These are phyloP conservation scores for Emmelina monodactyla DNA, from an alignment of 2,888 invertebrate species.

Conservation along the genomic window DNA sequence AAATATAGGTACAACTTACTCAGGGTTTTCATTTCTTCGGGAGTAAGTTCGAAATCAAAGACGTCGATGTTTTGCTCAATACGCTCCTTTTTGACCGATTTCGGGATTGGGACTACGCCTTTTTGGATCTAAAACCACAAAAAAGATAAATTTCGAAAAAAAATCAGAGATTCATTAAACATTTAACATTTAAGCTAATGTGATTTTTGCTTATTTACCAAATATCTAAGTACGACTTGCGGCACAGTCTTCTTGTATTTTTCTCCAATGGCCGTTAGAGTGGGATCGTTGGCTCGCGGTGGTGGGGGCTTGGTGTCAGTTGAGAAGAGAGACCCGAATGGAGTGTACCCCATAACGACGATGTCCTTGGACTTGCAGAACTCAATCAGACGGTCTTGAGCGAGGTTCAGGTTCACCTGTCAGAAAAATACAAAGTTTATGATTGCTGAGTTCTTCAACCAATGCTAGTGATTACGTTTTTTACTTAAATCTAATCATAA, in stretches of 20 bases:
- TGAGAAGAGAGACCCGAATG: constrained; percentile 65
- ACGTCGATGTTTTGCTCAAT: constrained; percentile 66
- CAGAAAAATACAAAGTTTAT: no score
- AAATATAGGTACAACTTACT: constrained; percentile 29
- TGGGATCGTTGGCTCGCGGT: constrained; percentile 47
- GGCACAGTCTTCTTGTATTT: constrained; percentile 68
- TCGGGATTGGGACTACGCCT: constrained; percentile 69
- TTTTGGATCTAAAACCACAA: constrained; percentile 61
- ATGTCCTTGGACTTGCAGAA: constrained; percentile 70
- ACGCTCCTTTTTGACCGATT: constrained; percentile 60
- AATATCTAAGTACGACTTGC: constrained; percentile 68
- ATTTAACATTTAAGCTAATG: no score
- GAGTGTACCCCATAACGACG: constrained; percentile 69
- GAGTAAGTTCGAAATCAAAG: constrained; percentile 64
- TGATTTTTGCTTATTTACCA: no score
- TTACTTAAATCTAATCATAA: no score
- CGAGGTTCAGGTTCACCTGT: constrained; percentile 66
- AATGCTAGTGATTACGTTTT: no score
- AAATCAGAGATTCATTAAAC: no score
- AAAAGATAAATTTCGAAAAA: no score
- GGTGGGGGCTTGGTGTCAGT: constrained; percentile 31
- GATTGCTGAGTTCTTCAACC: no score
- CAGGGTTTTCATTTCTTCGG: constrained; percentile 56
- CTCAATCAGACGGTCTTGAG: constrained; percentile 65
- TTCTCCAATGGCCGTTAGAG: constrained; percentile 55